phyloP scores from a whole-genome alignment of 2,113 vertebrate species.

The Alaudala cheleensis region DNA sequence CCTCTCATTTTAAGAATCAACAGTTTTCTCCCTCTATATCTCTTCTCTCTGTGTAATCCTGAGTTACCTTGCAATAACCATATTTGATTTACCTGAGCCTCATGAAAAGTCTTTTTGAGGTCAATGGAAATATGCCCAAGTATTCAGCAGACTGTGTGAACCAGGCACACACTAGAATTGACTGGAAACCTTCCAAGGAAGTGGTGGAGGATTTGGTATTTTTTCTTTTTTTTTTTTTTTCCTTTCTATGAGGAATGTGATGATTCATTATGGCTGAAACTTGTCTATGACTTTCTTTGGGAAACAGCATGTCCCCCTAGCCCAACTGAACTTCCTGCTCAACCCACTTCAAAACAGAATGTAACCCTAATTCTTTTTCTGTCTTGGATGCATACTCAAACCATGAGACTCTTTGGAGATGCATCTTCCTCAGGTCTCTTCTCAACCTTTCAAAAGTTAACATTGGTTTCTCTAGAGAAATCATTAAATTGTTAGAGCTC shows the following conservation, averaged over 20 bases:
- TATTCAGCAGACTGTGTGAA: neutral
- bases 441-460: neutral
- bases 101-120: neutral
- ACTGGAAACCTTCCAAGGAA: neutral
- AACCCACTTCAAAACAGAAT: neutral
- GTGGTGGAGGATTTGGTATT: neutral
- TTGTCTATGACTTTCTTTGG: neutral
- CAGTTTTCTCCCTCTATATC: neutral
- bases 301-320: neutral
- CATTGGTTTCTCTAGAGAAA: neutral
- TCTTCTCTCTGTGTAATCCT: neutral
- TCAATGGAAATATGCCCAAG: neutral
- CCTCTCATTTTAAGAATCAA: neutral
- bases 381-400: neutral
- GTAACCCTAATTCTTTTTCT: neutral
- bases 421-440: neutral
- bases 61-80: neutral
- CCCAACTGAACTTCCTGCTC: neutral
- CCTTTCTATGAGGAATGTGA: neutral
- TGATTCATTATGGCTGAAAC: neutral
- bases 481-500: neutral
- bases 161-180: neutral
- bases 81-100: neutral
- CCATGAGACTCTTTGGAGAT: neutral
- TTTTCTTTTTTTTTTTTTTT: fast-evolving